Evolutionary conservation across 2,888 invertebrate genomes (phyloP).

Genomic region (Lasioglossum lativentre): DNA sequence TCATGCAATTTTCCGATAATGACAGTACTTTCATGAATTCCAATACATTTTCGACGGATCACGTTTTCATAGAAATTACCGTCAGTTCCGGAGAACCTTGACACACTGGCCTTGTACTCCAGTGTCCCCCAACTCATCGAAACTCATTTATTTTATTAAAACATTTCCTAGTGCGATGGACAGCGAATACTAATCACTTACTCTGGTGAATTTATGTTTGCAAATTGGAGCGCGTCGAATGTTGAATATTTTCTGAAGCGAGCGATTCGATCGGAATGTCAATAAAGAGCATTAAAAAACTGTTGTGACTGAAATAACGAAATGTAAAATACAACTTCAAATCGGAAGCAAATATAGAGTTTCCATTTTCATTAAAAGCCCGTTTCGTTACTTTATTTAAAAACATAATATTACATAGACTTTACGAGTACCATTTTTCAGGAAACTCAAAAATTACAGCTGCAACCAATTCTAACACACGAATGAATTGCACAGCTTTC

Average conservation of each 20-base stretch:
- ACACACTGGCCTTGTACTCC: neutral
- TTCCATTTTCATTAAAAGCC: neutral
- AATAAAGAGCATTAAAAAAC: neutral
- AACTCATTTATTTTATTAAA: constrained; percentile 8
- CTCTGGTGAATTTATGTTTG: neutral
- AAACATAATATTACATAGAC: neutral
- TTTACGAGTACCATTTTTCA: neutral
- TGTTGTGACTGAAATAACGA: neutral
- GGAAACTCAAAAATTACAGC: neutral
- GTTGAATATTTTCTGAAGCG: neutral
- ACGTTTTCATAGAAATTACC: neutral
- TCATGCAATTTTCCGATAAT: neutral
- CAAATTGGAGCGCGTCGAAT: neutral
- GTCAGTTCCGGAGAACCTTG: neutral
- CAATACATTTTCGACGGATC: neutral
- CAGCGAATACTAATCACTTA: neutral
- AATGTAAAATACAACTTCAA: neutral
- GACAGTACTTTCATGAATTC: neutral
- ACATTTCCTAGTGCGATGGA: neutral
- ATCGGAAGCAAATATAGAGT: neutral
- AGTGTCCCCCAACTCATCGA: neutral
- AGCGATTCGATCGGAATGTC: neutral
- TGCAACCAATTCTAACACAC: neutral
- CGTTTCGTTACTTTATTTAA: neutral
- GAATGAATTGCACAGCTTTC: neutral